phyloP scores from a whole-genome alignment of 2,113 vertebrate genomes.

The Pterocles burchelli region DNA sequence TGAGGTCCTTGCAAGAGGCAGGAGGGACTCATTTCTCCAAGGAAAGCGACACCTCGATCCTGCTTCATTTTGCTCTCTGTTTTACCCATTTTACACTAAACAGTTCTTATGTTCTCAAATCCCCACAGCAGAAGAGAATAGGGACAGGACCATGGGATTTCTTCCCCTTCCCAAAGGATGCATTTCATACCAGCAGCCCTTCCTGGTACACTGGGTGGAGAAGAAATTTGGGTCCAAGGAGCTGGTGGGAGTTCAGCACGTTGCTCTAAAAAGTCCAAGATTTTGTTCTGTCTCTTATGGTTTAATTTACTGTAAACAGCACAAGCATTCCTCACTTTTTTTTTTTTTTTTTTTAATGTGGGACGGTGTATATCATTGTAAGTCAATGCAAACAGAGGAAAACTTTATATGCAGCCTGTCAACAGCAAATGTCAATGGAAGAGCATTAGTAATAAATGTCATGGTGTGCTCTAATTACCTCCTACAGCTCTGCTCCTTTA shows the following conservation, averaged over 20 bases:
- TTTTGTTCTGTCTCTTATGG: background rate
- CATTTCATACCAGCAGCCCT: background rate
- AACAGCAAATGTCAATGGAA: slow-evolving; percentile 61
- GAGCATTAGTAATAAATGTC: slow-evolving; percentile 62
- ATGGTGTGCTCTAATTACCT: slow-evolving; percentile 60
- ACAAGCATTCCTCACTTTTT: background rate
- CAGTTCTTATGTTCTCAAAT: background rate
- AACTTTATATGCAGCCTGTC: slow-evolving; percentile 57
- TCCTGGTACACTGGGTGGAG: background rate
- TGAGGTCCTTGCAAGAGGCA: too few species aligned
- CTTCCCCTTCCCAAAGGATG: background rate
- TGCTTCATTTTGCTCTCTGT: background rate
- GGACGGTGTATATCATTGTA: background rate
- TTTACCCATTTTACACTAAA: background rate
- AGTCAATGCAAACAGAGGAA: slow-evolving; percentile 23
- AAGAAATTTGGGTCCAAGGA: background rate
- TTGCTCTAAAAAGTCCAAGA: background rate
- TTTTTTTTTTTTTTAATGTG: background rate
- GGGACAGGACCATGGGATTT: background rate
- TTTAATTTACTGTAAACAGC: slow-evolving; percentile 40
- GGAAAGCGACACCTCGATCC: background rate
- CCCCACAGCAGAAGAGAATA: background rate
- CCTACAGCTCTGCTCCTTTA: slow-evolving; percentile 41
- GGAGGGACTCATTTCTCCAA: too few species aligned
- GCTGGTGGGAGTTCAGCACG: background rate